Evolutionary conservation across 2,797 vertebrate genomes (phyloP).

Genomic region (Tachyglossus aculeatus): DNA sequence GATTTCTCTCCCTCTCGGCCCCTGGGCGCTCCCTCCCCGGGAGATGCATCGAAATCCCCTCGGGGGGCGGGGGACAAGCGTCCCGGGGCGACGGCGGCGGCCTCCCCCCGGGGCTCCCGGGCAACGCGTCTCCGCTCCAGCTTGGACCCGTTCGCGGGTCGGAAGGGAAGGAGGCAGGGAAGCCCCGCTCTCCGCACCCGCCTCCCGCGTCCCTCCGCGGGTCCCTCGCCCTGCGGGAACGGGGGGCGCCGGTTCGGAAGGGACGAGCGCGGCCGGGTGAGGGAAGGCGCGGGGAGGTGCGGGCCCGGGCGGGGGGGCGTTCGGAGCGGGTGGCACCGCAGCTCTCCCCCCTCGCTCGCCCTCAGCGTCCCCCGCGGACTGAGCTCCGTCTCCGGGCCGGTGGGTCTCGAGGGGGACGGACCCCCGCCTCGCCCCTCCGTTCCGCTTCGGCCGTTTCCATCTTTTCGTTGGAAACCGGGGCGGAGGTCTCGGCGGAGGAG

Average conservation of each 20-base stretch:
- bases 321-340: too few relatives aligned
- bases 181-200: not conserved
- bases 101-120: too few relatives aligned
- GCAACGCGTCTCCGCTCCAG: too few relatives aligned
- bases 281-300: not conserved
- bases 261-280: not conserved
- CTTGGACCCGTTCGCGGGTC: not conserved
- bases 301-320: not conserved
- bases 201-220: not conserved
- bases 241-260: not conserved
- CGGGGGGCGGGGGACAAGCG: not conserved
- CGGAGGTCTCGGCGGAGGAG: not conserved
- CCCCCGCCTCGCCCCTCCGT: not conserved
- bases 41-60: not conserved
- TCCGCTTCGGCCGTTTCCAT: not conserved
- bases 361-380: too few relatives aligned
- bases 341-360: too few relatives aligned
- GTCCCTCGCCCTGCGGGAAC: too few relatives aligned
- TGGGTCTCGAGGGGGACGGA: not conserved
- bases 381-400: too few relatives aligned
- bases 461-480: conserved; percentile 18
- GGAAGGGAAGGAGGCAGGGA: not conserved
- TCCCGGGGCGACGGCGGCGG: too few relatives aligned
- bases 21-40: not conserved
- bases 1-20: too few relatives aligned